Conservation (phyloP, 2,797 vertebrate species). For the Pristis pectinata region DNA sequence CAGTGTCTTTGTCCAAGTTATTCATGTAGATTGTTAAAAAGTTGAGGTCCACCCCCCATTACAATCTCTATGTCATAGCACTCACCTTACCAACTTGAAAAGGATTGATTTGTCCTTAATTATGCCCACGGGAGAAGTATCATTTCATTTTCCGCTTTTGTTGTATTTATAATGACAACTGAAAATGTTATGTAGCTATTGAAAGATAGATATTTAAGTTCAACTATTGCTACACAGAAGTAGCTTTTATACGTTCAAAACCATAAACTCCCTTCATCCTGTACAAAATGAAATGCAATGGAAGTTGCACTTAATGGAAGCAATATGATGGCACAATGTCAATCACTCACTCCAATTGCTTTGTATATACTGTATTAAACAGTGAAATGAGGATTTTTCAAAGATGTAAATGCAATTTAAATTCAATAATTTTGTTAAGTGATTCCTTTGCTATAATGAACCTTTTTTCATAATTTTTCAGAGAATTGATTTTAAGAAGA, state of each 20-base stretch:
- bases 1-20: no score
- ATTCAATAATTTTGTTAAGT: not conserved
- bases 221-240: not conserved
- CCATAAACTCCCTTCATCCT: not conserved
- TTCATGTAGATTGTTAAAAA: no score
- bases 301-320: not conserved
- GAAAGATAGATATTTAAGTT: not conserved
- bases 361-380: not conserved
- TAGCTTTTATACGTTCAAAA: not conserved
- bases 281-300: not conserved
- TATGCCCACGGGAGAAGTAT: not conserved
- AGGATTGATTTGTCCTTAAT: not conserved
- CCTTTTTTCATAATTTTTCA: not conserved
- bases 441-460: not conserved
- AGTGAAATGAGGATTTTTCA: not conserved
- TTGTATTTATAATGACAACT: not conserved
- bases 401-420: no score
- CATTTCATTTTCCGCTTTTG: not conserved
- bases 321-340: not conserved
- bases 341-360: not conserved
- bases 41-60: no score
- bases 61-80: no score
- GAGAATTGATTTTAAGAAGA: conserved; percentile 5
- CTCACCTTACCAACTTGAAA: no score
- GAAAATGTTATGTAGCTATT: not conserved